phyloP scores from a whole-genome alignment of 2,888 invertebrate genomes.

The Yponomeuta evonymella region DNA sequence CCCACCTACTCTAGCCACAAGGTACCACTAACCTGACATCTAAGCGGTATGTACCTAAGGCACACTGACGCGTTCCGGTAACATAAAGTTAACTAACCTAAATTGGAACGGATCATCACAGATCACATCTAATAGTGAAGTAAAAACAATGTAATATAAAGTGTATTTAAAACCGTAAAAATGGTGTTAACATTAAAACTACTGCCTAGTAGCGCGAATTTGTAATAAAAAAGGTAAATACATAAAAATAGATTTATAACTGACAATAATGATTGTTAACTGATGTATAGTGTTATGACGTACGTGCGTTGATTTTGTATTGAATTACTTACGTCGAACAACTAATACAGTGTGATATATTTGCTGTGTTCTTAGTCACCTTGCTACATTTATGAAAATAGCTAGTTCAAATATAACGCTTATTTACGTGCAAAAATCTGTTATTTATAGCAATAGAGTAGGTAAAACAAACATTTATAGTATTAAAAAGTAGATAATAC shows the following conservation, averaged over 20 bases:
- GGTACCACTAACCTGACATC: neutral
- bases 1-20: neutral
- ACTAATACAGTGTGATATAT: neutral
- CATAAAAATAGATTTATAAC: conserved; percentile 75
- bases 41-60: too few species aligned
- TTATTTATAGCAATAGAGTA: too few species aligned
- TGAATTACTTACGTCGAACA: conserved; percentile 8
- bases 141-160: conserved; percentile 46
- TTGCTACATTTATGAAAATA: neutral
- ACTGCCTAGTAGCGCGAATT: conserved; percentile 76
- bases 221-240: conserved; percentile 72
- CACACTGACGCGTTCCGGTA: too few species aligned
- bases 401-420: too few species aligned
- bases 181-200: conserved; percentile 52
- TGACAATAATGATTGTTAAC: conserved; percentile 77
- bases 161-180: conserved; percentile 42
- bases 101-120: neutral
- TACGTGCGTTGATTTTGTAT: conserved; percentile 44
- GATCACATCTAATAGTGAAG: conserved; percentile 12
- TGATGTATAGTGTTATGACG: conserved; percentile 73
- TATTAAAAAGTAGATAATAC: too few species aligned
- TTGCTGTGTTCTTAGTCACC: neutral
- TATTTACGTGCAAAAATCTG: too few species aligned
- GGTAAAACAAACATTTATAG: too few species aligned
- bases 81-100: too few species aligned